These are phyloP conservation scores for Holacanthella duospinosa DNA, from an alignment of 2,888 invertebrate genomes.

Conservation along the genomic window DNA sequence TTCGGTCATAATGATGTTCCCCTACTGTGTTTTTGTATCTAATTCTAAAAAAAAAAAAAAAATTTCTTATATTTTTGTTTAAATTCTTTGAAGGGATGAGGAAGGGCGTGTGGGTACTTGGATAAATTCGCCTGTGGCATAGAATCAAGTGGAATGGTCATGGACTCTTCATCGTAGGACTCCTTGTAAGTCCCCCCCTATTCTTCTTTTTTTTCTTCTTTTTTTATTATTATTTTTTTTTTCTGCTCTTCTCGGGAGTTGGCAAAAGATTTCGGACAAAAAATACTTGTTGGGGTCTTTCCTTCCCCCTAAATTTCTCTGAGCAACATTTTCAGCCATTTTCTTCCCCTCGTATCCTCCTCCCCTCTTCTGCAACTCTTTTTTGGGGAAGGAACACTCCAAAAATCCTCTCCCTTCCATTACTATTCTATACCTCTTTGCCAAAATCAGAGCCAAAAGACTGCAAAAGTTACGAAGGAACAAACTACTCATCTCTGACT, in stretches of 20 bases:
- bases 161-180: not conserved
- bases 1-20: too few relatives aligned
- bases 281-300: not conserved
- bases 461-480: too few relatives aligned
- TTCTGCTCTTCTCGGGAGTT: not conserved
- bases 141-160: conserved; percentile 1
- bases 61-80: too few relatives aligned
- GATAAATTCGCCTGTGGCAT: conserved; percentile 3
- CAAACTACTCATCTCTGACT: too few relatives aligned
- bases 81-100: not conserved
- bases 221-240: not conserved
- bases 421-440: too few relatives aligned
- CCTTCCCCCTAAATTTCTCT: not conserved
- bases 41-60: too few relatives aligned
- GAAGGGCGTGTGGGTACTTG: not conserved
- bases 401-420: too few relatives aligned
- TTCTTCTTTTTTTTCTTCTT: not conserved
- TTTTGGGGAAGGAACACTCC: not conserved
- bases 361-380: conserved; percentile 1
- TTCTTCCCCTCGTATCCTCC: not conserved
- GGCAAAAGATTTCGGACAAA: not conserved
- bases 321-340: not conserved
- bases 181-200: not conserved
- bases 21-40: too few relatives aligned
- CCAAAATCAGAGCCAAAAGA: too few relatives aligned